Evolutionary conservation across 1,140 invertebrate genomes (phyloP).

Genomic region (Monomorium pharaonis): DNA sequence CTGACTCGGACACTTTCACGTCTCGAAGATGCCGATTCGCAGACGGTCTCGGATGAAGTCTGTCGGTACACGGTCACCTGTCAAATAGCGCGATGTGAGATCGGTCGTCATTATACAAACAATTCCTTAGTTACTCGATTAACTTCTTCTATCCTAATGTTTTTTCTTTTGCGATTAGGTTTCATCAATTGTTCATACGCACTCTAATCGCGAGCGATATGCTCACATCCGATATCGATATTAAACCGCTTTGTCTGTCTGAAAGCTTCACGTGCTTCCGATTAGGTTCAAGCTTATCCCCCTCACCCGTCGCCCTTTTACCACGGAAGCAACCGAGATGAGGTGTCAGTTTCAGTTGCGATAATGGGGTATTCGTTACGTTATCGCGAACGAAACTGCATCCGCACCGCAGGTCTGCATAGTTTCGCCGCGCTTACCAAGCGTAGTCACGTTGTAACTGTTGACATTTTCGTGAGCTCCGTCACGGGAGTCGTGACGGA

Average conservation of each 20-base stretch:
- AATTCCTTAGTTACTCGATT: background rate
- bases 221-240: background rate
- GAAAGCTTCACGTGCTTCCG: background rate
- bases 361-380: conserved; percentile 55
- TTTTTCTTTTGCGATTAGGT: background rate
- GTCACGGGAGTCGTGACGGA: conserved; percentile 60
- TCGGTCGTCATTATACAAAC: background rate
- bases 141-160: background rate
- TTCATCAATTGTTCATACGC: background rate
- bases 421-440: conserved; percentile 44
- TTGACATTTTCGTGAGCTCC: conserved; percentile 68
- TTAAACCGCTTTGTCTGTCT: background rate
- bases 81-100: background rate
- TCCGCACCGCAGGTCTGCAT: conserved; percentile 20
- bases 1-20: conserved; percentile 19
- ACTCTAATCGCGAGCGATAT: background rate
- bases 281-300: background rate
- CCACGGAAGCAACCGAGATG: background rate
- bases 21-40: background rate
- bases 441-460: conserved; percentile 66
- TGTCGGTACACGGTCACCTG: background rate
- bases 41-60: background rate
- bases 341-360: conserved; percentile 31
- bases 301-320: too few relatives aligned
- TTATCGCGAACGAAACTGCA: conserved; percentile 64